Percentiles rank a stretch among this genome's conserved stretches.
Conservation (phyloP, 2,797 vertebrate species). For the Sarcoramphus papa region DNA sequence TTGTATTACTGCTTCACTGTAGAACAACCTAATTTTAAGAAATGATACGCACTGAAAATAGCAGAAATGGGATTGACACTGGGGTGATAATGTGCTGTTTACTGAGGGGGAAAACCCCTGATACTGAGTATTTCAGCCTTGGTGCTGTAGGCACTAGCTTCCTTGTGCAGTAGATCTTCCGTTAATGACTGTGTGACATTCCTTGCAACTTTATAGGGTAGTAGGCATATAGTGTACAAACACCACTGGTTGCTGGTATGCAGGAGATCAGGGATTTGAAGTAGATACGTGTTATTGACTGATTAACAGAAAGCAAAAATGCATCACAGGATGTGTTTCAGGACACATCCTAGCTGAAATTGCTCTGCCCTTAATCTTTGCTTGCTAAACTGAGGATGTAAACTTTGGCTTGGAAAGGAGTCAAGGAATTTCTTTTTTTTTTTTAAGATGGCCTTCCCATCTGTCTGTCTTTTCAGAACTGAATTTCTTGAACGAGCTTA, state of each 20-base stretch:
- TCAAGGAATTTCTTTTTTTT: not conserved
- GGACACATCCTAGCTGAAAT: not conserved
- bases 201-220: not conserved
- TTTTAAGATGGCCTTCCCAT: not conserved
- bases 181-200: not conserved
- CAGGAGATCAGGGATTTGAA: not conserved
- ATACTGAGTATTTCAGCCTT: not conserved
- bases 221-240: not conserved
- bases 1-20: not conserved
- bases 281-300: not conserved
- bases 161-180: not conserved
- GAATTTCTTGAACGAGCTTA: not conserved
- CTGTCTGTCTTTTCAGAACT: not conserved
- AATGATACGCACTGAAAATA: not conserved
- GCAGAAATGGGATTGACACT: not conserved
- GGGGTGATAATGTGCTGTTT: not conserved
- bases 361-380: not conserved
- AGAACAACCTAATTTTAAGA: not conserved
- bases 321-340: not conserved
- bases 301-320: not conserved
- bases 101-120: accelerated
- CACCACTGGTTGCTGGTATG: not conserved
- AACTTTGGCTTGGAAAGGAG: not conserved
- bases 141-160: not conserved
- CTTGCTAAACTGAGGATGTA: not conserved